Evolutionary conservation across 1,140 invertebrate genomes (phyloP), one percentile per base, ranked within the genome.

Genomic region (Ladona fulva): DNA sequence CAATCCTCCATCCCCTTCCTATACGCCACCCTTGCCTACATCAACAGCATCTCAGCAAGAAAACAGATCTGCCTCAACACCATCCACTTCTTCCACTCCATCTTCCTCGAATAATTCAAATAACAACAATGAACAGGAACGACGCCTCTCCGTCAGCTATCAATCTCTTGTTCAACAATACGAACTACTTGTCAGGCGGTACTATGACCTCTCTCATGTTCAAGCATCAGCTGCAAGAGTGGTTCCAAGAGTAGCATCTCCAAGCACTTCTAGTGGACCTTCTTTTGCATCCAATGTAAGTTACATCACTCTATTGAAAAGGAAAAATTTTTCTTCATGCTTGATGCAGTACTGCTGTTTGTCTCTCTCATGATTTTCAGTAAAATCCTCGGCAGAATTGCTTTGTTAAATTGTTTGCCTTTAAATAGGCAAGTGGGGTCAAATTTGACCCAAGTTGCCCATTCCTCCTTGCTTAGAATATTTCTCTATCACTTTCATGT

Each of bases 161-260:
- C 83, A 85, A 78, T 86, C 85, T 79, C 83, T 87, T 78, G 85
- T 88, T 12, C 83, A 86, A 78, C 85, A 87, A 78, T 88, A 88
- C 80, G 86, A 87, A 80, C 83, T 84, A 24, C 79, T 88, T 10
- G 86, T 87, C 7, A 84, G 86, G 79, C 82, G 86, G 77, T 89
- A 87, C 81, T 84, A 85, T 74, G 83, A 87, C 75, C 80, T 88
- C 11, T 85, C 86, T 76, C 82, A 86, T 78, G n/a, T n/a, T n/a
- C n/a, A n/a, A n/a, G 84, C 84, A 42, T 83, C 85, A 66, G 84
- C 84, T 78, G 76, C 76, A 6, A 16, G 52, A 66, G 52, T 16
- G 52, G n/a, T 66, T 66, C 29, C 29, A 5, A 37, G 29, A 78
- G 76, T 75, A 76, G 79, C 7, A 22, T 66, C 59, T 5, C 22